Percentiles rank a stretch among this genome's conserved stretches.
Evolutionary conservation across 2,888 invertebrate species (phyloP).

Genomic region (Chrysolina americana): DNA sequence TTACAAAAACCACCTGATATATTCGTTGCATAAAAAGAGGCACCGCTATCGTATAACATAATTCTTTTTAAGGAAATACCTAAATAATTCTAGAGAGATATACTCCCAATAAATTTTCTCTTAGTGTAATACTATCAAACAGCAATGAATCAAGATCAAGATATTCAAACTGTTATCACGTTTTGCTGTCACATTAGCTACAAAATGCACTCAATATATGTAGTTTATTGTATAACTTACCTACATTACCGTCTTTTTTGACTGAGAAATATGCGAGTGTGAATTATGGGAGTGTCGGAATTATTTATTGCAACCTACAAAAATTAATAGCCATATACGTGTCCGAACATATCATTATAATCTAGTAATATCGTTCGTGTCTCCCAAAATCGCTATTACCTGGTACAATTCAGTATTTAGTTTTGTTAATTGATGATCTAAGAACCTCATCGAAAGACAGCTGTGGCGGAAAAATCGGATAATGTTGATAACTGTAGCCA

Average conservation of each 20-base stretch:
- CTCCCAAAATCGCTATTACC: not conserved
- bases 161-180: not conserved
- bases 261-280: not conserved
- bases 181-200: constrained; percentile 9
- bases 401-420: no score
- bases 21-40: no score
- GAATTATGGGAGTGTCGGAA: constrained; percentile 14
- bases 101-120: not conserved
- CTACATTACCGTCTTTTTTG: not conserved
- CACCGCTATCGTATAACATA: no score
- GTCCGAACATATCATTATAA: not conserved
- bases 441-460: no score
- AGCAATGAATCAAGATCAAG: not conserved
- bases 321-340: constrained; percentile 1
- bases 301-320: constrained; percentile 16
- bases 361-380: not conserved
- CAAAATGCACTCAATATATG: not conserved
- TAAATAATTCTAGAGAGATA: not conserved
- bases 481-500: no score
- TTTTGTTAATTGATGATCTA: no score
- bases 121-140: not conserved
- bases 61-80: not conserved
- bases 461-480: no score
- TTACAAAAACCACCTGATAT: no score
- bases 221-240: not conserved